Base-by-base conservation (phyloP, 1,140 invertebrate genomes). In the Pemphigus obesinymphae region DNA sequence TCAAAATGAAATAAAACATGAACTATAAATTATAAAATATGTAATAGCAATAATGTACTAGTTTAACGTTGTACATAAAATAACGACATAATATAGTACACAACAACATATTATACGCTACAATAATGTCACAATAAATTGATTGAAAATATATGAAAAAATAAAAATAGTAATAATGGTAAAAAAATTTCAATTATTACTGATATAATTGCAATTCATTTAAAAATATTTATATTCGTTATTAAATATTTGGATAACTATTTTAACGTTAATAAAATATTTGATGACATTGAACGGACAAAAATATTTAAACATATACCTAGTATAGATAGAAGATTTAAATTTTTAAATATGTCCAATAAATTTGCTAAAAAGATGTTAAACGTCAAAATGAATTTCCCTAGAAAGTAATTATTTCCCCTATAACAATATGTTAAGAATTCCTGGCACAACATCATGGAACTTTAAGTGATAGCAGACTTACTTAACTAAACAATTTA, bases 401-500 rank as follows among this genome's bases (percentile, higher is more conserved):
- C 15, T 31, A 48, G 43, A 73, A 73, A 48, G 70, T 31, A 50
- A 50, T 50, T 73, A 73, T 73, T 73, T 73, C 31, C 70, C 50
- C 23, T 73, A 73, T 31, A 50, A 73, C 70, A 31, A 50, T 73
- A 73, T 73, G 45, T 73, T 73, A 73, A 73, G 70, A 73, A 73
- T 50, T 50, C 0, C 70, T 73, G 70, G 45, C 70, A 73, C 45
- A 31, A 50, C 11, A 50, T 73, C 70, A 31, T 50, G 26, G 8
- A 73, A 73, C 43, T 73, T 45, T 31, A 50, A 50, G 70, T 73
- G 43, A 73, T 50, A 73, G 26, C 70, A 50, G 70, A 50, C 43
- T 73, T 73, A 50, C 70, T 73, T 73, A 73, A 73, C 70, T 34
- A 73, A 73, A 73, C 70, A 73, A 73, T 73, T 73, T 73, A 73